A percentile compares a stretch with the other conserved stretches of the same genome.
Conservation (phyloP, 1,140 invertebrate genomes). For the Lepidurus couesii region DNA sequence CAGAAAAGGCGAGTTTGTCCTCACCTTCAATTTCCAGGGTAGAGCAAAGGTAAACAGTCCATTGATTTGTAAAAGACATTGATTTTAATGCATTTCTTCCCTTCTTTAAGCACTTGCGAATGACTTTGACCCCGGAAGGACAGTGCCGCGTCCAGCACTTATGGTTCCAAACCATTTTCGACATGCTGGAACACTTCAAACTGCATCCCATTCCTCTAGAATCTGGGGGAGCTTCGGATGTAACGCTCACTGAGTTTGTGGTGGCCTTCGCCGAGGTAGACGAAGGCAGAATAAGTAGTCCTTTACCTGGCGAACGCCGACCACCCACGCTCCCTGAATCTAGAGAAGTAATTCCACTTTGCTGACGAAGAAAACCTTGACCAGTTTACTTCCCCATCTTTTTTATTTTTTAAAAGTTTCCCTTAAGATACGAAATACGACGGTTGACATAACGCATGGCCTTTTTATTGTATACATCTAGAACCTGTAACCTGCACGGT, state of each 20-base stretch:
- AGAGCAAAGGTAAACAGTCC: constrained; percentile 58
- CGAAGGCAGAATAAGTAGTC: constrained; percentile 3
- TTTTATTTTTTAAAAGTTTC: not conserved
- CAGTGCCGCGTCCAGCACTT: constrained; percentile 92
- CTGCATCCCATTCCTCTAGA: constrained; percentile 93
- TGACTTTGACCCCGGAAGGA: constrained; percentile 86
- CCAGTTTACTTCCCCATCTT: not conserved
- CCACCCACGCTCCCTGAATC: constrained; percentile 2
- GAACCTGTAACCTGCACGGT: not conserved
- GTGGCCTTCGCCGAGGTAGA: constrained; percentile 49
- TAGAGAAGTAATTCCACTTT: constrained; percentile 25
- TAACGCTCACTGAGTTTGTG: constrained; percentile 92
- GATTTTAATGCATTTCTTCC: constrained; percentile 22
- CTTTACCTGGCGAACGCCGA: not conserved
- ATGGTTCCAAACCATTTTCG: constrained; percentile 93
- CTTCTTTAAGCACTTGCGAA: constrained; percentile 70
- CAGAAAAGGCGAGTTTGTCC: constrained; percentile 88
- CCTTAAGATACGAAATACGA: no score
- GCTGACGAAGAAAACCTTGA: no score
- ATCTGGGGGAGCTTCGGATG: constrained; percentile 88
- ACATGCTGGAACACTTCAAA: constrained; percentile 94
- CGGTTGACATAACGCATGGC: no score
- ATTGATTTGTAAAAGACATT: constrained; percentile 7
- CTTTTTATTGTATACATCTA: no score
- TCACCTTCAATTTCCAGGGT: constrained; percentile 96